Evolutionary conservation across 2,113 vertebrate species (phyloP).

Genomic region (Acinonyx jubatus): DNA sequence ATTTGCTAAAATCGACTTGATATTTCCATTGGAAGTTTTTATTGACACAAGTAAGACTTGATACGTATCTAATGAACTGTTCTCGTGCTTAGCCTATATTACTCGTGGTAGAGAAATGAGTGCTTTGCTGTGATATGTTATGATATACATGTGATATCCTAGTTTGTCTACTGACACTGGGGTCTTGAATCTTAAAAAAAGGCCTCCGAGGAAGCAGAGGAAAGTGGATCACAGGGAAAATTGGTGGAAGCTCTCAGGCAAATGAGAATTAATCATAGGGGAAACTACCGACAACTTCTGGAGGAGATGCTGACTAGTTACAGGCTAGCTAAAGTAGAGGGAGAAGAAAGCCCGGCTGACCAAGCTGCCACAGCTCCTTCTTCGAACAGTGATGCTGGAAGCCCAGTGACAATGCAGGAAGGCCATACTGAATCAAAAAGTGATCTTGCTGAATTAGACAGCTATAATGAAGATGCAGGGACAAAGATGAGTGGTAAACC

Average conservation of each 20-base stretch:
- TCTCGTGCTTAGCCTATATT: conserved; percentile 53
- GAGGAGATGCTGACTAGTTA: conserved; percentile 95
- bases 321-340: conserved; percentile 89
- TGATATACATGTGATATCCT: conserved; percentile 78
- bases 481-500: conserved; percentile 74
- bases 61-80: conserved; percentile 56
- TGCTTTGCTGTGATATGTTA: conserved; percentile 66
- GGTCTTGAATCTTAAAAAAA: conserved; percentile 93
- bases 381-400: conserved; percentile 75
- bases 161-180: conserved; percentile 89
- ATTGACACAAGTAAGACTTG: conserved; percentile 64
- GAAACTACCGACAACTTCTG: conserved; percentile 97
- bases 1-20: conserved; percentile 51
- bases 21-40: conserved; percentile 20
- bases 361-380: conserved; percentile 81
- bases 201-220: conserved; percentile 88
- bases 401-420: conserved; percentile 78
- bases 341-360: conserved; percentile 82
- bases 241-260: conserved; percentile 97
- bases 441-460: conserved; percentile 81
- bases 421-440: conserved; percentile 79
- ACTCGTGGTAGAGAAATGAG: conserved; percentile 59
- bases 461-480: conserved; percentile 84
- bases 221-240: conserved; percentile 91
- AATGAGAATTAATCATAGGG: conserved; percentile 98